These are phyloP conservation scores for Dendrolimus punctatus DNA, from an alignment of 1,140 invertebrate species.

Conservation along the genomic window DNA sequence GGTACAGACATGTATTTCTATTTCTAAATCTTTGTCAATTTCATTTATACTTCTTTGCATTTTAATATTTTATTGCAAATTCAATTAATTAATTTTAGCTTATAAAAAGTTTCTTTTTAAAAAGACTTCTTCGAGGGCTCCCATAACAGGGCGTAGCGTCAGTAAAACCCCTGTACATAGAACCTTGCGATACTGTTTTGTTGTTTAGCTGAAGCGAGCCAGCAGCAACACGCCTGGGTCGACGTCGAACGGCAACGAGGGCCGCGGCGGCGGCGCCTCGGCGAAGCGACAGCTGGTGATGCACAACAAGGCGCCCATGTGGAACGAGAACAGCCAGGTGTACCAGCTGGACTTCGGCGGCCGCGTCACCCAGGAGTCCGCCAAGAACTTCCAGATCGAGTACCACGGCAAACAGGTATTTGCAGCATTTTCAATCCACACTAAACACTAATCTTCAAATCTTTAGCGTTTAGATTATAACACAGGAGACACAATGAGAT, in stretches of 20 bases:
- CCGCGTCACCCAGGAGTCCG: slow-evolving; percentile 98
- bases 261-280: slow-evolving; percentile 3
- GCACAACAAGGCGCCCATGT: slow-evolving; percentile 99
- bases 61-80: no score
- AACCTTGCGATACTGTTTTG: neutral
- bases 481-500: no score
- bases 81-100: no score
- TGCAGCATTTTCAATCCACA: neutral
- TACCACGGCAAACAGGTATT: slow-evolving; percentile 95
- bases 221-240: slow-evolving; percentile 18
- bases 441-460: neutral
- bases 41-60: no score
- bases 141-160: neutral
- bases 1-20: no score
- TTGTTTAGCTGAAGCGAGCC: slow-evolving; percentile 47
- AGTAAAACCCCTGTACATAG: neutral
- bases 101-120: no score
- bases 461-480: no score
- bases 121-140: no score
- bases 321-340: slow-evolving; percentile 99
- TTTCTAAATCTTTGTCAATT: no score
- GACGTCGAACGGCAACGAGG: slow-evolving; percentile 1
- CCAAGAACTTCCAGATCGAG: slow-evolving; percentile 99
- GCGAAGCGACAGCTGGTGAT: slow-evolving; percentile 86
- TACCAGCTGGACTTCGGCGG: slow-evolving; percentile 99